Evolutionary conservation across 2,113 vertebrate species (phyloP).

Genomic region (Psophia crepitans): DNA sequence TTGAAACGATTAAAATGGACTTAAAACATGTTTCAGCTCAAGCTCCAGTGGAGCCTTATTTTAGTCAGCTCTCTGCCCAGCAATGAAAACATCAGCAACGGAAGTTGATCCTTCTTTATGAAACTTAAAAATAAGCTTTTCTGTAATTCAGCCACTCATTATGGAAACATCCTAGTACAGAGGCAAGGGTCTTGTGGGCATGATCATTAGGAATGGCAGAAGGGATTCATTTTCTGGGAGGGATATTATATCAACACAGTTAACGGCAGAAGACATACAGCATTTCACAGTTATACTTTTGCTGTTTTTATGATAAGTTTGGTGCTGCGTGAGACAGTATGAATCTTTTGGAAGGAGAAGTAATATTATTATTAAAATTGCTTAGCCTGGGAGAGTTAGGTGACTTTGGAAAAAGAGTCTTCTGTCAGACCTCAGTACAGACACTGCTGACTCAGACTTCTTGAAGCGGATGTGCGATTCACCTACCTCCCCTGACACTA

Average conservation of each 20-base stretch:
- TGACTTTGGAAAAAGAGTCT: background rate
- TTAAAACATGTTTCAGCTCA: background rate
- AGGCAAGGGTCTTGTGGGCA: background rate
- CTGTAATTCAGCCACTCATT: background rate
- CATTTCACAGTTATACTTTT: fast-evolving
- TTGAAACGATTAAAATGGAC: background rate
- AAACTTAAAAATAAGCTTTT: background rate
- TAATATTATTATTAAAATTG: background rate
- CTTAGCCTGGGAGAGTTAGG: background rate
- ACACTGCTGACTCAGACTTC: background rate
- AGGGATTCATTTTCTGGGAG: background rate
- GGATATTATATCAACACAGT: background rate
- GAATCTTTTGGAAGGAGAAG: background rate
- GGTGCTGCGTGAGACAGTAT: background rate
- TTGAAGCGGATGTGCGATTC: background rate
- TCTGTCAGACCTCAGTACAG: background rate
- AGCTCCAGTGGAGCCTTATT: background rate
- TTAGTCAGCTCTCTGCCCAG: background rate
- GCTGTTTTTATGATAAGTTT: background rate
- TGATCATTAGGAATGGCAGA: background rate
- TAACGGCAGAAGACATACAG: background rate
- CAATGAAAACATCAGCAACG: background rate
- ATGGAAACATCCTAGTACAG: background rate
- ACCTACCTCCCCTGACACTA: background rate
- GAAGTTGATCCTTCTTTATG: background rate